These are phyloP conservation scores for Anthrax anthrax DNA, from an alignment of 2,888 invertebrate genomes.

Conservation along the genomic window DNA sequence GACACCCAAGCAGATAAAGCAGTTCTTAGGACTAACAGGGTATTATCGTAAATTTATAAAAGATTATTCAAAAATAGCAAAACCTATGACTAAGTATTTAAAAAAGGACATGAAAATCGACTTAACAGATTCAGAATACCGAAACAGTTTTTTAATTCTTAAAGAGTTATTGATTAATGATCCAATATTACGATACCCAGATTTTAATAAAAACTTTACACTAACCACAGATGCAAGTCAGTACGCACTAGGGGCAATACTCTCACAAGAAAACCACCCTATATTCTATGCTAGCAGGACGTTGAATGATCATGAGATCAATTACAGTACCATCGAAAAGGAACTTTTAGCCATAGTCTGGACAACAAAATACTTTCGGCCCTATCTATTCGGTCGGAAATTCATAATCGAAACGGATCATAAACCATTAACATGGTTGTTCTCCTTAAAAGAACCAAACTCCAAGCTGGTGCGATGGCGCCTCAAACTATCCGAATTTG, in stretches of 20 bases:
- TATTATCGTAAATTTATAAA: conserved; percentile 20
- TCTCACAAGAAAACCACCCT: conserved; percentile 4
- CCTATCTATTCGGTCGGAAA: background rate
- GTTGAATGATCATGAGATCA: conserved; percentile 1
- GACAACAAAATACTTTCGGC: conserved; percentile 5
- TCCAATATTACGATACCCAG: conserved; percentile 5
- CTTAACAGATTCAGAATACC: conserved; percentile 5
- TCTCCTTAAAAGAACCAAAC: conserved; percentile 7
- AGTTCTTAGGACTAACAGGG: conserved; percentile 8
- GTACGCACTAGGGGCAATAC: conserved; percentile 5
- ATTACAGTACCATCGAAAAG: conserved; percentile 4
- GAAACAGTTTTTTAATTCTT: background rate
- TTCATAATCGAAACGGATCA: background rate
- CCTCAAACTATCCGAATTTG: conserved; percentile 19
- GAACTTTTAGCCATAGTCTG: conserved; percentile 5
- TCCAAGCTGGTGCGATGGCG: conserved; percentile 22
- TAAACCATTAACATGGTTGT: background rate
- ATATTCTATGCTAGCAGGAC: conserved; percentile 2
- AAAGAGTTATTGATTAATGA: conserved; percentile 2
- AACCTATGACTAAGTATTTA: conserved; percentile 4
- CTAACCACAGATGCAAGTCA: conserved; percentile 5
- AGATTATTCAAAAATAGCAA: conserved; percentile 19
- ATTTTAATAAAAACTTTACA: conserved; percentile 6
- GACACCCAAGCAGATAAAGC: conserved; percentile 11
- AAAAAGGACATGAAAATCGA: conserved; percentile 8